Evolutionary conservation across 2,888 invertebrate genomes (phyloP).

Genomic region (Ernsta delagoae): DNA sequence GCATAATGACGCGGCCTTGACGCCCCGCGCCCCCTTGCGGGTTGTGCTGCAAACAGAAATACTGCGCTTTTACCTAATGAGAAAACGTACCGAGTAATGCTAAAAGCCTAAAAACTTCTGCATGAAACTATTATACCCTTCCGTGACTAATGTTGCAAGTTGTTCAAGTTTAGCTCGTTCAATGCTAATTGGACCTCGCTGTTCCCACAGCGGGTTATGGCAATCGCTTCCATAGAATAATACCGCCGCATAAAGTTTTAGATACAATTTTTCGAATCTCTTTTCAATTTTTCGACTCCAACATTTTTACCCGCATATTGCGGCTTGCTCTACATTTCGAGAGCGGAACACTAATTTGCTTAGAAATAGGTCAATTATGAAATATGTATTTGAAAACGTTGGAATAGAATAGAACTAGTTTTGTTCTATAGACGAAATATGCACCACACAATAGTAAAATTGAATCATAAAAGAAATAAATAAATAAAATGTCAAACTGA

Average conservation of each 20-base stretch:
- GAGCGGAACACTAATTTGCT: constrained; percentile 1
- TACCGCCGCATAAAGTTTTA: background rate
- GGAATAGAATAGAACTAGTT: background rate
- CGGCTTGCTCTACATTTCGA: background rate
- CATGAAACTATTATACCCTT: background rate
- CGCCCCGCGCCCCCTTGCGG: too few relatives aligned
- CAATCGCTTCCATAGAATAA: background rate
- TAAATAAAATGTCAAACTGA: too few relatives aligned
- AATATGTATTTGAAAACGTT: background rate
- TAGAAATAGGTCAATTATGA: constrained; percentile 1
- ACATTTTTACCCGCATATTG: background rate
- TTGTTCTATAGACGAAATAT: background rate
- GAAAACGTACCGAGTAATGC: background rate
- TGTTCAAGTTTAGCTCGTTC: background rate
- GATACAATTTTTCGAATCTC: background rate
- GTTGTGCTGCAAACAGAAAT: background rate
- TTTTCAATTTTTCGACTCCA: background rate
- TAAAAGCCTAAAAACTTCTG: background rate
- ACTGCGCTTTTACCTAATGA: background rate
- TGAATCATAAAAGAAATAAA: too few relatives aligned
- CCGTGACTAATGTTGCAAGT: too few relatives aligned
- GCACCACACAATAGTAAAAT: background rate
- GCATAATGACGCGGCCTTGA: too few relatives aligned
- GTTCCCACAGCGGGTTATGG: background rate
- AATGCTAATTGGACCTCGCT: background rate